Base-by-base conservation (phyloP, 1,140 invertebrate genomes). In the Zophobas atratus region DNA sequence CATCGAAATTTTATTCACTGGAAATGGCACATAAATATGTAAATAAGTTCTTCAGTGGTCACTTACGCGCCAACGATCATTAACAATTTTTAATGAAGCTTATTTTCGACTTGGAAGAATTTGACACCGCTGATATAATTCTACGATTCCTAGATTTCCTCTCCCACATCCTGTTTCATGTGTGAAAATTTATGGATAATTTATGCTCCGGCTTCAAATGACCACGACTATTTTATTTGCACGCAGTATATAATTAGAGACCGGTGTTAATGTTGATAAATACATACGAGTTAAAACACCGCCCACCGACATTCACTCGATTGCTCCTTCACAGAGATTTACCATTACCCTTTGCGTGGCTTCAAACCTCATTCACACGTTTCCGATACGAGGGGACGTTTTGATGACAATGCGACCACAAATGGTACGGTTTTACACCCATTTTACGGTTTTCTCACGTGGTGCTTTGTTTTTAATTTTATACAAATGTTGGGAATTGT, bases 221-320 rank as follows among this genome's bases (percentile, higher is more conserved):
- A 20, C 20, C 20, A 20, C 43, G 43, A 46, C 43, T 46, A 60
- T 35, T 60, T 60, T 60, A 60, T 60, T 60, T 60, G 38, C 56
- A 60, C 56, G 56, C 56, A 60, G 33, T 60, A 1, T 20, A 6
- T 60, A 60, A 60, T 60, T 60, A 60, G 34, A 60, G 56, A 38
- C 35, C 56, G 56, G 56, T 36, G 36, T n/a, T 60, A 60, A 60
- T 36, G 49, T 53, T 8, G 5, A 6, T 53, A 53, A 53, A 53
- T 53, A 6, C 49, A 53, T 2, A 53, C 4, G 20, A 53, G 0
- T 46, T 4, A 46, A 46, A 46, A 4, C 43, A 8, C 49, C 35
- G 35, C 56, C 56, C 6, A 51, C 53, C 35, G 6, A 20, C 20
- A 36, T 36, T 60, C 49, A 60, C 56, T 35, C 56, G 8, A 46